Conservation (phyloP, 1,140 invertebrate genomes). For the Geopemphigus sp. region DNA sequence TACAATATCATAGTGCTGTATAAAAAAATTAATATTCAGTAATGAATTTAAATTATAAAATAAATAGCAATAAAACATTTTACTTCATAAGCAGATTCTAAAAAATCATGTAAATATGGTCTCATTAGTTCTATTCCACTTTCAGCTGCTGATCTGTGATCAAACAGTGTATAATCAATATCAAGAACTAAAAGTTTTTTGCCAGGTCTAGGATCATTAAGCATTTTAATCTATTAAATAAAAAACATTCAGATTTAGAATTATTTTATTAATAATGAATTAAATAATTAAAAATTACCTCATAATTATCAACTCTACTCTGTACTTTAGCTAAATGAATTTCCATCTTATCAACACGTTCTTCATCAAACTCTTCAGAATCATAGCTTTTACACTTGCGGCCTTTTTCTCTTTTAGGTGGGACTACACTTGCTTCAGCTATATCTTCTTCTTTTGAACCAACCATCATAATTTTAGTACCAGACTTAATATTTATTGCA, state of each 20-base stretch:
- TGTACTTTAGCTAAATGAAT: slow-evolving; percentile 68
- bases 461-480: slow-evolving; percentile 95
- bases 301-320: slow-evolving; percentile 79
- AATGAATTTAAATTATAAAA: neutral
- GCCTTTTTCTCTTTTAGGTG: slow-evolving; percentile 67
- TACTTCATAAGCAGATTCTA: slow-evolving; percentile 83
- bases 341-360: slow-evolving; percentile 78
- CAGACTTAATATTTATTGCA: slow-evolving; percentile 75
- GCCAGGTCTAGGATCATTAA: slow-evolving; percentile 75
- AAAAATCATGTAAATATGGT: slow-evolving; percentile 92
- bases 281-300: slow-evolving; percentile 50
- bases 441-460: slow-evolving; percentile 91
- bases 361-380: slow-evolving; percentile 82
- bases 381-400: slow-evolving; percentile 38
- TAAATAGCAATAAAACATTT: slow-evolving; percentile 51
- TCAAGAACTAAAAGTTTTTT: slow-evolving; percentile 93
- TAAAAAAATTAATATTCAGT: slow-evolving; percentile 38
- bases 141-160: slow-evolving; percentile 89
- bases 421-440: slow-evolving; percentile 72
- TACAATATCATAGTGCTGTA: slow-evolving; percentile 76
- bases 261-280: slow-evolving; percentile 5
- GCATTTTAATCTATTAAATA: slow-evolving; percentile 65
- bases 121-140: slow-evolving; percentile 88
- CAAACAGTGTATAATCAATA: slow-evolving; percentile 96
- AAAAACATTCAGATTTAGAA: neutral